Evolutionary conservation across 2,888 invertebrate species (phyloP), one percentile per base, ranked within the genome.

Genomic region (Mythimna lalbum): DNA sequence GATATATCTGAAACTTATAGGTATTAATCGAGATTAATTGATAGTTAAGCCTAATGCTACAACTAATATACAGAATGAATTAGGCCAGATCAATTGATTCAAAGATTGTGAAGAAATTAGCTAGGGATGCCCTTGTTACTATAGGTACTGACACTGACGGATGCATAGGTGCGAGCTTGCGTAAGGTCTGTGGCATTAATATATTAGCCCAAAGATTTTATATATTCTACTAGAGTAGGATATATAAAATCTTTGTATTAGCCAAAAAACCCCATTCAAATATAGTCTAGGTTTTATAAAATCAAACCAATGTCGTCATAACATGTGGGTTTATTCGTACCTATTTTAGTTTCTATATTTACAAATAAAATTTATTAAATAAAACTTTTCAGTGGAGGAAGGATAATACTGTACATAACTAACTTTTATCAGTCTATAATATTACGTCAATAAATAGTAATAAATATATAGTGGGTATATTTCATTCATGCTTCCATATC

Each of bases 401-500:
- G 72, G 61, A 80, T 0, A 80, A 69, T 63, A 31, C 10, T 31
- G 21, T n/a, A 10, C 1, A 36, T 59, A 39, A 63, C 10, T 23
- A 19, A n/a, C 12, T 17, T 12, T 14, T 49, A 57, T 53, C 31
- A 60, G 14, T 72, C 61, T 69, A n/a, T 76, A 67, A 80, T 10
- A 59, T 68, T 55, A 64, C 66, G 53, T 47, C 56, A 56, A 33
- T 39, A 43, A 31, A 62, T 62, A 49, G 31, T 31, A 55, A 56
- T 61, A 59, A 43, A 60, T 69, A 39, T 61, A 63, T 76, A 60
- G 36, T 33, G 33, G 27, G 53, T n/a, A 69, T 77, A 69, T 53
- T 81, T 77, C 73, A 80, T 80, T 80, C 69, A 80, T 70, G 43
- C 7, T 19, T 57, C 31, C 33, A 10, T 59, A 65, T 21, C n/a